Evolutionary conservation across 2,888 invertebrate genomes (phyloP), one percentile per base, ranked within the genome.

Genomic region (Amitus sp.): DNA sequence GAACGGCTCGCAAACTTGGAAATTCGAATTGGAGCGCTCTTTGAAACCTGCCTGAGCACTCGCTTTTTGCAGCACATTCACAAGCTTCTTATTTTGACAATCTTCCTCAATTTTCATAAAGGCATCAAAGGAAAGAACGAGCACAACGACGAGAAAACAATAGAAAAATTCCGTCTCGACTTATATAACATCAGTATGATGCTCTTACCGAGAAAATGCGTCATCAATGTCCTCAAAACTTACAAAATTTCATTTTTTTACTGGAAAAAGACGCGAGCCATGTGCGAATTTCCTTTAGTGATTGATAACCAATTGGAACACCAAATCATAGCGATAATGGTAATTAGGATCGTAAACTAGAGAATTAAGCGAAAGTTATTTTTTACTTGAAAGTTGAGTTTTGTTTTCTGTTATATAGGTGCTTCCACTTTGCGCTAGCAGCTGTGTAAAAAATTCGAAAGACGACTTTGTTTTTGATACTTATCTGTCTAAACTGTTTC

Each of bases 401-500:
- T 43, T 33, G 17, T 47, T 60, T 37, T 51, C 46, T 43, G 88
- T n/a, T n/a, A n/a, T n/a, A 63, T 86, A 89, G 74, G 79, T 91
- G 10, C 78, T 90, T 40, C 92, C 93, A 0, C 75, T 90, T 23
- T 76, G 88, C 23, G 78, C 83, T 30, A n/a, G n/a, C n/a, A n/a
- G n/a, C n/a, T 82, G 85, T 30, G 78, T 86, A 30, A 78, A 66
- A 57, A 69, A 70, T 1, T 64, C 64, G 33, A 77, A 80, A 34
- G 73, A 71, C 42, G 70, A 86, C 47, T 86, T 86, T 43, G 79
- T 86, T 12, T 84, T 89, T 12, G 86, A 88, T 49, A 84, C 86
- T 52, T 91, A 87, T 69, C 73, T 87, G 27, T 82, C 84, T 55
- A 89, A 88, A 71, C 69, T 91, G 1, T 83, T 90, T 54, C 85